These are phyloP conservation scores for Penaeus japonicus DNA, from an alignment of 1,140 invertebrate species.

Conservation along the genomic window DNA sequence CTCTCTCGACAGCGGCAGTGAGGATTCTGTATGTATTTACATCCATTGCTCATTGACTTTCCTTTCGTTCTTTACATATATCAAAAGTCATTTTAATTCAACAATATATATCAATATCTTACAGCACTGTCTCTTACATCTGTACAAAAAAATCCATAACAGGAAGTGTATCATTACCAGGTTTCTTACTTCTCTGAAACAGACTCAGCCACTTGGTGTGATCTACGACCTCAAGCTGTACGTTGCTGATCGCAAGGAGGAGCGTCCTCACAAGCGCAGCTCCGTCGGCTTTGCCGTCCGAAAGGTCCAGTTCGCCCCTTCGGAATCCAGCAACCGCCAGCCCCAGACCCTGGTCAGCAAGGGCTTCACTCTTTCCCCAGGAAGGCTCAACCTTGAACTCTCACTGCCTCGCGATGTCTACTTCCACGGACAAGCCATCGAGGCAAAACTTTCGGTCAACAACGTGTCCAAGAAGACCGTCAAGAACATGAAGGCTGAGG, in stretches of 20 bases:
- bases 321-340: constrained; percentile 75
- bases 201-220: constrained; percentile 89
- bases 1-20: constrained; percentile 75
- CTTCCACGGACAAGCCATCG: constrained; percentile 91
- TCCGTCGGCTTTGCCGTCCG: constrained; percentile 68
- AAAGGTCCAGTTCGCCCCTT: constrained; percentile 76
- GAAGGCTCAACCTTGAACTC: constrained; percentile 88
- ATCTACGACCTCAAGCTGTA: constrained; percentile 86
- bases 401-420: constrained; percentile 96
- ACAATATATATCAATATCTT: no score
- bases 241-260: constrained; percentile 83
- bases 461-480: constrained; percentile 90
- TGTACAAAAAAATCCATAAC: no score
- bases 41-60: not conserved
- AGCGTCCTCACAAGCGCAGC: constrained; percentile 85
- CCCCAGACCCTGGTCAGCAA: constrained; percentile 90
- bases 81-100: not conserved
- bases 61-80: not conserved
- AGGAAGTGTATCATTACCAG: no score
- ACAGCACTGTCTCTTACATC: no score
- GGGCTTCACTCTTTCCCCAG: constrained; percentile 83
- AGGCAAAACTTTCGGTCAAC: constrained; percentile 81
- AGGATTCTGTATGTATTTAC: constrained; percentile 71
- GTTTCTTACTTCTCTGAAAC: constrained; percentile 55
- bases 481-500: constrained; percentile 81